A percentile compares a stretch with the other conserved stretches of the same genome.
phyloP scores from a whole-genome alignment of 2,113 vertebrate species.

The Hystrix brachyura region DNA sequence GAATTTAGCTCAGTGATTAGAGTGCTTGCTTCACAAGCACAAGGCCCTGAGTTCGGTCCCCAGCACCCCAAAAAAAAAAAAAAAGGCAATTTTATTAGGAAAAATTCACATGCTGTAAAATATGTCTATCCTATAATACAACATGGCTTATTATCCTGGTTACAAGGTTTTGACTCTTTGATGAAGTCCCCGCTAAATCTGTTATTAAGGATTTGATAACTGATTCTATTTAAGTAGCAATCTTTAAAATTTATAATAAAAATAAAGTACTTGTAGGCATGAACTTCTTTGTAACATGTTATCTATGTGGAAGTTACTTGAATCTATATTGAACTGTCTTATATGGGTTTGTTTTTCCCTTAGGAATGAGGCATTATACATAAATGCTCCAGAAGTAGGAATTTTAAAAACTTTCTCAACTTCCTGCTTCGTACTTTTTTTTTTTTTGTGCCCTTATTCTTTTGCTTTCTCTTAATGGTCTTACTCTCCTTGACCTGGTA shows the following conservation, averaged over 20 bases:
- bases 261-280: neutral
- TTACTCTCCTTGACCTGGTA: neutral
- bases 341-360: slow-evolving; percentile 19
- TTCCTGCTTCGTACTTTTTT: neutral
- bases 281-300: slow-evolving; percentile 37
- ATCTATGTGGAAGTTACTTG: neutral
- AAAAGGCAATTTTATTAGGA: too few relatives aligned
- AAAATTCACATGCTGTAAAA: too few relatives aligned
- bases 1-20: too few relatives aligned
- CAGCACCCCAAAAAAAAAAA: too few relatives aligned
- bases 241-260: slow-evolving; percentile 45
- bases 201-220: slow-evolving; percentile 25
- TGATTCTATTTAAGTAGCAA: neutral
- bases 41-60: too few relatives aligned
- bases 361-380: neutral
- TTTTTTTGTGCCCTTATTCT: neutral
- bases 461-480: neutral
- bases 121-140: neutral
- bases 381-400: neutral
- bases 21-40: too few relatives aligned
- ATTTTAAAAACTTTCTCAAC: neutral
- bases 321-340: slow-evolving; percentile 26
- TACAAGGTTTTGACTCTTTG: neutral
- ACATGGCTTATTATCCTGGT: neutral
- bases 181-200: neutral